Evolutionary conservation across 2,888 invertebrate genomes (phyloP).

Genomic region (Chouioia cunea): DNA sequence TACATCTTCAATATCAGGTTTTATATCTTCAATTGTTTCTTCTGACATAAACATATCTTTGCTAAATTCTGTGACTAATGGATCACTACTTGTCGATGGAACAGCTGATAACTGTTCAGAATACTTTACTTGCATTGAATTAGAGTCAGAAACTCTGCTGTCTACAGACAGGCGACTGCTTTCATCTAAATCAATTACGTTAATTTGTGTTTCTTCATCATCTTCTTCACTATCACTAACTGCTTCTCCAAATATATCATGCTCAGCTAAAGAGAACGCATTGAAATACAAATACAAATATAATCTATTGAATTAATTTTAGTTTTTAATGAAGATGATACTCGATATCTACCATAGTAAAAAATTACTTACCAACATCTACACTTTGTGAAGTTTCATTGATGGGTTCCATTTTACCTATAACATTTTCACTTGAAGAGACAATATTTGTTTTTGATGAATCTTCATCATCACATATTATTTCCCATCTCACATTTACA

Average conservation of each 20-base stretch:
- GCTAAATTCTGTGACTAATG: constrained; percentile 74
- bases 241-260: constrained; percentile 93
- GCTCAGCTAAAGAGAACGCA: constrained; percentile 72
- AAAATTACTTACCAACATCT: constrained; percentile 66
- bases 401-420: constrained; percentile 61
- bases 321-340: background rate
- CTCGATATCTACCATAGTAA: background rate
- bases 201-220: constrained; percentile 77
- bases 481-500: constrained; percentile 87
- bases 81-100: constrained; percentile 56
- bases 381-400: constrained; percentile 67
- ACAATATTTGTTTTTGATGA: constrained; percentile 68
- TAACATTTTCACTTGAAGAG: constrained; percentile 64
- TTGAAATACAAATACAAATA: constrained; percentile 18
- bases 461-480: constrained; percentile 89
- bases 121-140: constrained; percentile 71
- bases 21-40: constrained; percentile 52
- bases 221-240: constrained; percentile 93
- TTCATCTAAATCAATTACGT: constrained; percentile 84
- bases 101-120: constrained; percentile 50
- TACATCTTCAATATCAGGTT: constrained; percentile 53
- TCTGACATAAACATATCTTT: constrained; percentile 73
- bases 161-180: constrained; percentile 81
- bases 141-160: constrained; percentile 80
- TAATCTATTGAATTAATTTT: too few relatives aligned